Base-by-base conservation (phyloP, 92 coral and sea anemone species). In the Epizoanthus rinbou region DNA sequence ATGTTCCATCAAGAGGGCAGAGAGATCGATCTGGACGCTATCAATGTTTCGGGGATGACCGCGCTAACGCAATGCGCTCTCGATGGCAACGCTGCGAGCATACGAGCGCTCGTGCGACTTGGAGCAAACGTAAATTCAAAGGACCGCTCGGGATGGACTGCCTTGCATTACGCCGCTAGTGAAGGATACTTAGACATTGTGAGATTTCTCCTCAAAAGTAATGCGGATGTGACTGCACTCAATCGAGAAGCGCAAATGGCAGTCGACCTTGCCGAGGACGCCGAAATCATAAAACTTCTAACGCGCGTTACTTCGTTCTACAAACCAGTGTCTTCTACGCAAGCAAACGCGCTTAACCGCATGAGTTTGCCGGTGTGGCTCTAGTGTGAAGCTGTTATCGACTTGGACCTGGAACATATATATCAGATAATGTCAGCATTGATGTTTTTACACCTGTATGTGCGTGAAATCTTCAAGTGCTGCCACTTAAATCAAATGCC, bases 1-100 rank as follows among this genome's bases (percentile, higher is more conserved):
- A 86, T 88, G 80, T 62, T 90, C 19, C 88, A 76, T 39, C 90
- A 84, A 54, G 85, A 85, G 60, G 92, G 89, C 0, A 62, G 78
- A 78, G 90, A 57, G 16, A 60, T 93, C 16, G 97, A 95, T 73
- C 57, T 95, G 16, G 90, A 95, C 67, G 98, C 93, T 28, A 84
- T 93, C n/a, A 95, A 90, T 39, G 93, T 97, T 8, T 95, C 98
- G 54, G 97, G 97, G 2, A 91, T 95, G 97, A 95, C 97, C 13
- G 97, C 98, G 5, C 72, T 95, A 19, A 94, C 97, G 5, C 98
- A 95, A 60, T 95, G 98, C 50, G 95, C 86, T 6, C 89, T 95
- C 16, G 98, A 95, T 68, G 98, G 98, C 2, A 95, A 90, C 84
- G 69, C 91, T 6, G 91, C 83, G 57, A 92, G 98, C 54, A 90